These are phyloP conservation scores for Heliconius charithonia DNA, from an alignment of 2,888 invertebrate species.

Conservation along the genomic window DNA sequence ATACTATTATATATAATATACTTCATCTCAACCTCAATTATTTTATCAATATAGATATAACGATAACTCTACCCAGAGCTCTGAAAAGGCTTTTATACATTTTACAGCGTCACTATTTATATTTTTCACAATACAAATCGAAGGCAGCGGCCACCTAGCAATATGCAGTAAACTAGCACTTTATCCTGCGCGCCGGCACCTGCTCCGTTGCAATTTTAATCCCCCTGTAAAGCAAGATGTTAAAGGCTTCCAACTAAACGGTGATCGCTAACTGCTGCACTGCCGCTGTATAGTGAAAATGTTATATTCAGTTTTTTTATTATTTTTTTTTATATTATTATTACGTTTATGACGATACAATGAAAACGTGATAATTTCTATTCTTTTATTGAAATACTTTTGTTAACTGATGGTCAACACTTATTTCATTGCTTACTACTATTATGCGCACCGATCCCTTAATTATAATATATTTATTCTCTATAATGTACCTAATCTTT, in stretches of 20 bases:
- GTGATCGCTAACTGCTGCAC: constrained; percentile 15
- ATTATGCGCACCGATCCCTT: no score
- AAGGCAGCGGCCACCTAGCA: constrained; percentile 34
- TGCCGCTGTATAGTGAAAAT: constrained; percentile 7
- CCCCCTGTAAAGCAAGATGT: constrained; percentile 56
- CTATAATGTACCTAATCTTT: no score
- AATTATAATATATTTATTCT: no score
- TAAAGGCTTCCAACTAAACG: constrained; percentile 36
- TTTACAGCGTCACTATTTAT: constrained; percentile 35
- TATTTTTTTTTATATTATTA: neutral
- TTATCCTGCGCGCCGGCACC: constrained; percentile 53
- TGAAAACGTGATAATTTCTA: no score
- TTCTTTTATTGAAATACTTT: no score
- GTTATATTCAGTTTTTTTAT: neutral
- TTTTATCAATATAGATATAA: neutral
- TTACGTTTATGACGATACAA: no score
- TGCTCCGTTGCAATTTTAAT: constrained; percentile 63
- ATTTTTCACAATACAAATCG: constrained; percentile 38
- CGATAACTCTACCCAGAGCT: neutral
- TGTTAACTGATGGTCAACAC: no score
- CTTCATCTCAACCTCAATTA: neutral
- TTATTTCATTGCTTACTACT: no score
- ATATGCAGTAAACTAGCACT: constrained; percentile 50
- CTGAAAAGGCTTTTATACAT: constrained; percentile 21
- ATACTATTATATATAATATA: neutral